Evolutionary conservation across 2,888 invertebrate genomes (phyloP).

Genomic region (Masnerella sp.): DNA sequence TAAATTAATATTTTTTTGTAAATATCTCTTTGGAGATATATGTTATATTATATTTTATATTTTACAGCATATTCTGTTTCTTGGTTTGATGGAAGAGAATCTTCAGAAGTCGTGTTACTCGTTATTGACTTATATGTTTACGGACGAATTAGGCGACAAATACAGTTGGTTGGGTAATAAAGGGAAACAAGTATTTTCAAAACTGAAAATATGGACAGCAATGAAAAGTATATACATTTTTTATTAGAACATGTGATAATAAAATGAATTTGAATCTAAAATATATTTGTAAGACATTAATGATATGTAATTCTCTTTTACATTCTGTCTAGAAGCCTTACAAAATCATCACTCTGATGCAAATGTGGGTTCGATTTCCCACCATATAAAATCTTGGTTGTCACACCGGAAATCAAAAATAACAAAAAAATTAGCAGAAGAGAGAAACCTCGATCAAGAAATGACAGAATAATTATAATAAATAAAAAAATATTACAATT

Average conservation of each 20-base stretch:
- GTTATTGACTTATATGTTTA: conserved; percentile 13
- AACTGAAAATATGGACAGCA: background rate
- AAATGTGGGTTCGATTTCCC: conserved; percentile 1
- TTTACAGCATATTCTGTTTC: conserved; percentile 9
- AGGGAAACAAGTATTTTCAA: conserved; percentile 11
- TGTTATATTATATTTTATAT: background rate
- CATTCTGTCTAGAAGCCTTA: background rate
- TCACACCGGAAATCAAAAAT: conserved; percentile 5
- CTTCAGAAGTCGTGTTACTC: conserved; percentile 20
- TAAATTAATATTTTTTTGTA: background rate
- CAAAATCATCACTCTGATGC: conserved; percentile 1
- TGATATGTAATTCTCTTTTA: background rate
- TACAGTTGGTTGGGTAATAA: conserved; percentile 24
- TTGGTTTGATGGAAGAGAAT: conserved; percentile 4
- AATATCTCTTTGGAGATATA: too few relatives aligned
- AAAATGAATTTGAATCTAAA: too few relatives aligned
- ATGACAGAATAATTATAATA: background rate
- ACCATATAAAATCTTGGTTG: conserved; percentile 18
- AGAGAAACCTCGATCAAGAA: too few relatives aligned
- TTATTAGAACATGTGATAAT: background rate
- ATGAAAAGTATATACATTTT: background rate
- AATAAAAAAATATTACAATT: too few relatives aligned
- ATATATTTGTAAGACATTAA: too few relatives aligned
- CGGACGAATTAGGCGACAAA: conserved; percentile 15
- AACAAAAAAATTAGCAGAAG: too few relatives aligned